Conservation (phyloP, 2,797 vertebrate genomes). For the Nannoperca australis region DNA sequence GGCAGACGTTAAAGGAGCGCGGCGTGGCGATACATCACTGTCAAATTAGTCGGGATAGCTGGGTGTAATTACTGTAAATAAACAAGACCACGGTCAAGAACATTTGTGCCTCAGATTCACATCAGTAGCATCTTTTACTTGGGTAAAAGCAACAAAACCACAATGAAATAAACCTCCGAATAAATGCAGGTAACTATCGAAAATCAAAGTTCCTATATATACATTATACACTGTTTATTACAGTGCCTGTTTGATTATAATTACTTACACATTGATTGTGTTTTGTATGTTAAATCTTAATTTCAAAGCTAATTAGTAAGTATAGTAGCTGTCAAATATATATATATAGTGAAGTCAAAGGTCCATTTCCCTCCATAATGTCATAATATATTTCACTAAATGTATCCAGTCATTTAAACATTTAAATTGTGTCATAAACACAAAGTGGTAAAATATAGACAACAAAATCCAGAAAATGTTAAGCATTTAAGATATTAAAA, state of each 20-base stretch:
- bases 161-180: accelerated
- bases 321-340: not conserved
- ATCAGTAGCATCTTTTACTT: not conserved
- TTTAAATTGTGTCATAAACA: not conserved
- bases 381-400: no score
- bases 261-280: not conserved
- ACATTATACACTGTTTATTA: not conserved
- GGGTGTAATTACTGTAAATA: constrained; percentile 43
- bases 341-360: not conserved
- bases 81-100: not conserved
- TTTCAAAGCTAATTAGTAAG: not conserved
- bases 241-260: not conserved
- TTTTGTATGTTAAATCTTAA: not conserved
- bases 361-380: not conserved
- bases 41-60: constrained; percentile 39
- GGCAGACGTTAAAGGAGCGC: constrained; percentile 22
- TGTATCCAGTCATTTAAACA: not conserved
- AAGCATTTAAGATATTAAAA: no score
- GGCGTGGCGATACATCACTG: constrained; percentile 29
- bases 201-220: not conserved
- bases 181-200: not conserved
- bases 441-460: not conserved
- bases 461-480: no score
- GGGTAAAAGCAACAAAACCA: not conserved
- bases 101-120: not conserved